phyloP scores from a whole-genome alignment of 1,140 invertebrate species.

The Amyelois transitella region DNA sequence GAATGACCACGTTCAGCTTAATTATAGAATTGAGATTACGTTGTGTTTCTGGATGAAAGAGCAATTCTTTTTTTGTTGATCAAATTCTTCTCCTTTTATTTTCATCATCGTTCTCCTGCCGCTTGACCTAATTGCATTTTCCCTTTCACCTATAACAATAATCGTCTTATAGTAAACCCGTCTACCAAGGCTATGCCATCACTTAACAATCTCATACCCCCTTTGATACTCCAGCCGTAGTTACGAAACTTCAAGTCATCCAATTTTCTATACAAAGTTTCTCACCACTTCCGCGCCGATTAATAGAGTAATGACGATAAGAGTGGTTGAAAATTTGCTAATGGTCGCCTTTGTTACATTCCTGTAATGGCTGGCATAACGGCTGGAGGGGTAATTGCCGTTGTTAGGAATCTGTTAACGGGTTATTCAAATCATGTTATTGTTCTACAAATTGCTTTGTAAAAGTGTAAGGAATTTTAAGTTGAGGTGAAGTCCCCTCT shows the following conservation, averaged over 20 bases:
- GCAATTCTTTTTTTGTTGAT: too few relatives aligned
- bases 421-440: not conserved
- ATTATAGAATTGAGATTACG: too few relatives aligned
- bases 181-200: too few relatives aligned
- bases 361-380: slow-evolving; percentile 4
- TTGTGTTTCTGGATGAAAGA: too few relatives aligned
- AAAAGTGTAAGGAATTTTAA: not conserved
- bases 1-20: too few relatives aligned
- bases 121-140: too few relatives aligned
- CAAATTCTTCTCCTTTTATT: too few relatives aligned
- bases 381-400: slow-evolving; percentile 10
- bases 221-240: not conserved
- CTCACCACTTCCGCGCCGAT: not conserved
- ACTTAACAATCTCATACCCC: too few relatives aligned
- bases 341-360: slow-evolving; percentile 13
- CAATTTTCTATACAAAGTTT: not conserved
- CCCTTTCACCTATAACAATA: too few relatives aligned
- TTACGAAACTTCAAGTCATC: not conserved
- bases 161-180: too few relatives aligned
- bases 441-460: not conserved
- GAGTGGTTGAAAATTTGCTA: slow-evolving; percentile 14
- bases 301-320: slow-evolving; percentile 16
- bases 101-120: too few relatives aligned
- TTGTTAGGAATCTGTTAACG: slow-evolving; percentile 7
- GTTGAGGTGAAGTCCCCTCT: not conserved